Base-by-base conservation (phyloP, 2,888 invertebrate genomes). In the Omphaloscelis lunosa region DNA sequence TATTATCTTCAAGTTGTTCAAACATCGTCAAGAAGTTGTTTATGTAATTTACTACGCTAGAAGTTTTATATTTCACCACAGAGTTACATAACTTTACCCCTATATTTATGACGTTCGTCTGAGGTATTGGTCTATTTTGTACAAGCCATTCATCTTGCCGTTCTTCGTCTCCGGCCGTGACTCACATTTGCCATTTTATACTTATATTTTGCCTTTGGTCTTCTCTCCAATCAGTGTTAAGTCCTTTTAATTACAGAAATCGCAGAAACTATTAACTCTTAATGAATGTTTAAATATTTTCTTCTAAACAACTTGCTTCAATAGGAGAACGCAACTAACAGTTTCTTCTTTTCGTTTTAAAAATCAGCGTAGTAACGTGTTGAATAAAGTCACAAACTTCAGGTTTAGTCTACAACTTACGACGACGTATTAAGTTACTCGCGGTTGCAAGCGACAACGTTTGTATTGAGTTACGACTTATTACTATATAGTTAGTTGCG, bases 401-500 rank as follows among this genome's bases (percentile, higher is more conserved):
- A 83, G 75, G 79, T 74, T 62, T 68, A 66, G 48, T 73, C 53
- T 58, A 76, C 34, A 79, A 66, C 74, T 75, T 65, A 63, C 62
- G 29, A 58, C 53, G 34, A 51, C 39, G 69, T 72, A 72, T 83
- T 67, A 65, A 27, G 67, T 83, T 77, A 62, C 85, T 27, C 59
- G 79, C 66, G 77, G 85, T 80, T 56, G 27, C 77, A 76, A 83
- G 83, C 80, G 85, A 77, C 79, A 85, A 85, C 63, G 68, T 51
- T 83, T 85, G 85, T 69, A 85, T 85, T 34, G 48, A 68, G 58
- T 85, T 85, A 76, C 85, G 65, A 75, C 27, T 70, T 59, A 34
- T 34, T 34, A 34, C 34, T 34, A 2, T 34, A 77, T 78, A 56
- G 59, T 66, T 66, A 51, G 65, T 63, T 71, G 23, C 12, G 72